phyloP scores from a whole-genome alignment of 2,113 vertebrate species.

The Platysternon megacephalum region DNA sequence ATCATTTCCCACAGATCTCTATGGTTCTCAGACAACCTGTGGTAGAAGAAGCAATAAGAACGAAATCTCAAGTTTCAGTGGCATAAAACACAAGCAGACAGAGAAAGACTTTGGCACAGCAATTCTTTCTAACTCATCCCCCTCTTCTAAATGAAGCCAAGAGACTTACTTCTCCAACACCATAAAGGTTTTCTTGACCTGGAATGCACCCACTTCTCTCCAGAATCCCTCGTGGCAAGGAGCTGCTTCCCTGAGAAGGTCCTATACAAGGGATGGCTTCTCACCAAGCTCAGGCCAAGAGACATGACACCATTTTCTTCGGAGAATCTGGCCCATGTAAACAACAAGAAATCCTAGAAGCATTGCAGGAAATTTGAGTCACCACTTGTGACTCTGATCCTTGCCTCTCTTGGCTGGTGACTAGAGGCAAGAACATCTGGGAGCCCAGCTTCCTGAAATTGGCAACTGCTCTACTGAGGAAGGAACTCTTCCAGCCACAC shows the following conservation, averaged over 20 bases:
- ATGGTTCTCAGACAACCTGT: neutral
- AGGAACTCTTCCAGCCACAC: neutral
- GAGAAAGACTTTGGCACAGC: neutral
- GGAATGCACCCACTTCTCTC: neutral
- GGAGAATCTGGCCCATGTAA: rapidly evolving
- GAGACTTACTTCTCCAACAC: neutral
- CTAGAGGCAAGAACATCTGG: neutral
- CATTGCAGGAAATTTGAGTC: neutral
- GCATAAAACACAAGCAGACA: neutral
- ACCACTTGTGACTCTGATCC: rapidly evolving
- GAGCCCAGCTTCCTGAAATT: neutral
- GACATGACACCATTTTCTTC: neutral
- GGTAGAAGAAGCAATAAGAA: neutral
- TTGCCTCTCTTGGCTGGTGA: neutral
- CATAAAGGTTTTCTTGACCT: rapidly evolving
- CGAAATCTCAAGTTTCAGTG: neutral
- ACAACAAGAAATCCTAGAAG: neutral
- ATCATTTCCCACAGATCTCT: neutral
- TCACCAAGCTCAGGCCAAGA: rapidly evolving
- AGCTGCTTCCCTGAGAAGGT: neutral
- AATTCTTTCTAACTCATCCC: neutral
- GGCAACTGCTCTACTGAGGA: neutral
- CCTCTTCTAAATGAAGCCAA: neutral
- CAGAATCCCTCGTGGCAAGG: neutral
- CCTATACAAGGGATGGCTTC: rapidly evolving